Evolutionary conservation across 1,140 invertebrate genomes (phyloP).

Genomic region (Formica exsecta): DNA sequence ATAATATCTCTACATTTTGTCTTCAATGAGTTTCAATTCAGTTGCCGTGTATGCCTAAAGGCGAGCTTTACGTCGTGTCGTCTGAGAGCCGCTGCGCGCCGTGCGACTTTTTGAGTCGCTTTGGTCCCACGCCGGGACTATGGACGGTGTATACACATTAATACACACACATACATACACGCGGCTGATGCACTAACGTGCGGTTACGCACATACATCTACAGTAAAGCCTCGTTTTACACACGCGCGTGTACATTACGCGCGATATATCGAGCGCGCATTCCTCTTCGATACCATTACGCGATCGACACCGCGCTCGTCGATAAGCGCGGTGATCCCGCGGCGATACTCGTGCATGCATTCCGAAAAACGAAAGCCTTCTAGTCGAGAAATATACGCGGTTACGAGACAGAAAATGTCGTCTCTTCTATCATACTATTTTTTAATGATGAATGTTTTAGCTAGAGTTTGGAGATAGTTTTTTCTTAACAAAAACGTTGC

Average conservation of each 20-base stretch:
- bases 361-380: background rate
- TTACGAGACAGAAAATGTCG: background rate
- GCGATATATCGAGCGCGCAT: slow-evolving; percentile 60
- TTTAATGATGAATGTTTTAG: background rate
- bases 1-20: slow-evolving; percentile 33
- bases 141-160: slow-evolving; percentile 69
- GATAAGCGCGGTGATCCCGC: slow-evolving; percentile 33
- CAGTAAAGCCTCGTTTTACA: slow-evolving; percentile 30
- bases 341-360: background rate
- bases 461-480: background rate
- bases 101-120: slow-evolving; percentile 86
- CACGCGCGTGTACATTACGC: slow-evolving; percentile 44
- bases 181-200: slow-evolving; percentile 31
- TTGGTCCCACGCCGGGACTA: slow-evolving; percentile 85
- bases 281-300: slow-evolving; percentile 36
- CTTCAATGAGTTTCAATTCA: slow-evolving; percentile 36
- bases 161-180: background rate
- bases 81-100: slow-evolving; percentile 84
- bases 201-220: slow-evolving; percentile 41
- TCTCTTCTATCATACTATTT: slow-evolving; percentile 1
- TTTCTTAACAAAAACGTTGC: background rate
- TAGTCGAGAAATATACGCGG: background rate
- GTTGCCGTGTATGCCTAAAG: slow-evolving; percentile 40
- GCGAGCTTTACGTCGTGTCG: slow-evolving; percentile 46
- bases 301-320: slow-evolving; percentile 20